Conservation (phyloP, 2,113 vertebrate species). For the Bufo gargarizans region DNA sequence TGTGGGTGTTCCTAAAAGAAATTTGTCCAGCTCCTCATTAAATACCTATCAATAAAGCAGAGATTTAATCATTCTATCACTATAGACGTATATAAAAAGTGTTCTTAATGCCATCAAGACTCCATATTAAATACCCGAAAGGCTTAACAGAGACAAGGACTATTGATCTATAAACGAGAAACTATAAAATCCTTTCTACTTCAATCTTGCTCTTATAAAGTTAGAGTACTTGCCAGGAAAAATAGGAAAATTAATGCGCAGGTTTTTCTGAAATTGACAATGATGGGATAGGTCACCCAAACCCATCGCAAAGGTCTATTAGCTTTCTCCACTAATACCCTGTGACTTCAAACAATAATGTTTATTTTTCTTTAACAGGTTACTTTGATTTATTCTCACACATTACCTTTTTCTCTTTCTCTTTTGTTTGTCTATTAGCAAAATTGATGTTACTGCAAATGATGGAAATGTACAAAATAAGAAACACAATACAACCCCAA, state of each 20-base stretch:
- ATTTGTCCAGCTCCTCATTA: not conserved
- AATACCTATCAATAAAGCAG: not conserved
- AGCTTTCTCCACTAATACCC: conserved; percentile 8
- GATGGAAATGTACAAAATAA: not conserved
- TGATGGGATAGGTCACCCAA: conserved; percentile 42
- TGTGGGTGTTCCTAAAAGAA: not conserved
- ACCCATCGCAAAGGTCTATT: not conserved
- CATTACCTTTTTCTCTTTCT: not conserved
- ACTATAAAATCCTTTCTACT: conserved; percentile 56
- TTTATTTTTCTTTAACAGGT: not conserved
- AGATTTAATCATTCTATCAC: not conserved
- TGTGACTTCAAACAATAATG: not conserved
- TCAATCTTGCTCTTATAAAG: conserved; percentile 44
- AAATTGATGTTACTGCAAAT: not conserved
- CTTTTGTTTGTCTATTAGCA: not conserved
- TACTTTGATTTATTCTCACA: not conserved
- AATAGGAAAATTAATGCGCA: conserved; percentile 19
- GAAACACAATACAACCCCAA: too few relatives aligned
- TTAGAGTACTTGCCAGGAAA: conserved; percentile 57
- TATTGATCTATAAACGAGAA: conserved; percentile 51
- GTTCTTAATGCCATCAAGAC: conserved; percentile 54
- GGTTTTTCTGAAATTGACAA: conserved; percentile 34
- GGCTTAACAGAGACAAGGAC: conserved; percentile 53
- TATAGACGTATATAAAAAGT: conserved; percentile 16
- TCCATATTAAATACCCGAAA: conserved; percentile 40